Conservation (phyloP, 2,113 vertebrate species). For the Urocolius indicus region DNA sequence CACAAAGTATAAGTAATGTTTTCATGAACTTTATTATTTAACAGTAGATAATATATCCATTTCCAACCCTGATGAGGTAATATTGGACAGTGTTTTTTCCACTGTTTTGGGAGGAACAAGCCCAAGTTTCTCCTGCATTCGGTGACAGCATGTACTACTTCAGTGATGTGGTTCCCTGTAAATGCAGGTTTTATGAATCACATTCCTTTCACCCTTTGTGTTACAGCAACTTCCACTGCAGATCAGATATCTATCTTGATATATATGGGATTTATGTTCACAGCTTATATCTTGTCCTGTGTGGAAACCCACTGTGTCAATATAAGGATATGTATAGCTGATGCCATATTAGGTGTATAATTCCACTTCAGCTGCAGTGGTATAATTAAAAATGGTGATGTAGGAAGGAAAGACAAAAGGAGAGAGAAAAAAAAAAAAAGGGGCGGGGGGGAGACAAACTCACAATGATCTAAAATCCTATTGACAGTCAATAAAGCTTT, state of each 20-base stretch:
- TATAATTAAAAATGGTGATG: neutral
- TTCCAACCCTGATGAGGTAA: neutral
- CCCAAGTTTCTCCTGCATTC: neutral
- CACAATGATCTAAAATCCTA: neutral
- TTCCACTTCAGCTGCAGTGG: neutral
- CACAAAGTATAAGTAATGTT: neutral
- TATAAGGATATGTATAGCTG: neutral
- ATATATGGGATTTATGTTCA: neutral
- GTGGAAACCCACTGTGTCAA: neutral
- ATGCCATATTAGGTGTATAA: neutral
- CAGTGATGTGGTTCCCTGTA: neutral
- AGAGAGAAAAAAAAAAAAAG: neutral
- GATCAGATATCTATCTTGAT: neutral
- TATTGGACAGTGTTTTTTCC: neutral
- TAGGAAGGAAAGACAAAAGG: neutral
- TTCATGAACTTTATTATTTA: neutral
- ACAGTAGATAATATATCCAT: neutral
- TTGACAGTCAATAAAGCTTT: slow-evolving; percentile 9
- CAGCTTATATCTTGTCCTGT: neutral
- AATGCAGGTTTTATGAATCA: neutral
- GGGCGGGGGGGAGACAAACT: neutral
- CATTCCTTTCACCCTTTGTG: neutral
- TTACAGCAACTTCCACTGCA: neutral
- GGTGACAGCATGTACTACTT: neutral
- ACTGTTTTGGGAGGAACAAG: neutral